Conservation (phyloP, 2,888 invertebrate genomes). For the Mythimna albipuncta region DNA sequence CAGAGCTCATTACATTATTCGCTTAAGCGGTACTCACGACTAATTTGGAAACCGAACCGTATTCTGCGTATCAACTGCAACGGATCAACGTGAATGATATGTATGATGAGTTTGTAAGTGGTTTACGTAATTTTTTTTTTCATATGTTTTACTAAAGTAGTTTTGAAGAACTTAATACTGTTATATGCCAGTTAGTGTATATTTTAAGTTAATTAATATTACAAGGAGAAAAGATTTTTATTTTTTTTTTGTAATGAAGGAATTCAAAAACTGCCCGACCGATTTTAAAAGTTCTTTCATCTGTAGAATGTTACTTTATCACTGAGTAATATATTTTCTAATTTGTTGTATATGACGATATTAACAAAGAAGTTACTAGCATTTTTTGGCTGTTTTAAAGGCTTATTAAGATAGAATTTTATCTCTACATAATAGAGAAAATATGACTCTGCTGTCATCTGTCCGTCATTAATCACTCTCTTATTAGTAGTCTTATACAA, state of each 20-base stretch:
- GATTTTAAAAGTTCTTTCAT: too few species aligned
- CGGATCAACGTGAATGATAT: conserved; percentile 17
- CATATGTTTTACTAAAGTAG: not conserved
- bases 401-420: not conserved
- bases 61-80: conserved; percentile 44
- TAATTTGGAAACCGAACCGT: conserved; percentile 49
- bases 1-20: conserved; percentile 39
- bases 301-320: too few species aligned
- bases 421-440: not conserved
- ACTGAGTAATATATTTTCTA: too few species aligned
- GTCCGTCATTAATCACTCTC: not conserved
- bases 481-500: not conserved
- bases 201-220: too few species aligned
- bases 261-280: too few species aligned
- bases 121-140: conserved; percentile 11
- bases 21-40: conserved; percentile 23
- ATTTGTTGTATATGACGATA: too few species aligned
- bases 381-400: not conserved
- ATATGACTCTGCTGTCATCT: not conserved
- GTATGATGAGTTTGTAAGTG: conserved; percentile 3
- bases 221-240: too few species aligned
- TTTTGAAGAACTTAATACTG: not conserved
- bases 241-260: too few species aligned
- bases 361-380: not conserved
- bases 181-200: too few species aligned